Base-by-base conservation (phyloP, 37 sponge, comb jelly and placozoan genomes). In the Diacarnus erythraeanus region DNA sequence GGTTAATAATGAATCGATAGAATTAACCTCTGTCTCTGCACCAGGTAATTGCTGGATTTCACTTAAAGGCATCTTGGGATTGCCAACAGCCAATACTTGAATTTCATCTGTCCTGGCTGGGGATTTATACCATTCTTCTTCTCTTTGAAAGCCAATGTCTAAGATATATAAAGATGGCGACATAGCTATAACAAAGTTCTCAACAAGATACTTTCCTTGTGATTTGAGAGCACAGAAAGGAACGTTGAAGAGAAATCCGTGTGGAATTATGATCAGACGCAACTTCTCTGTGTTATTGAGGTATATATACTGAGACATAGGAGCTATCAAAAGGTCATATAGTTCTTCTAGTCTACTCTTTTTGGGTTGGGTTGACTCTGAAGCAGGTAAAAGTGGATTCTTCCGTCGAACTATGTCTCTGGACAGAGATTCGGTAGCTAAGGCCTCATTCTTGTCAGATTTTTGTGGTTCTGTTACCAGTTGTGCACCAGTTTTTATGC, bases 61-160 rank as follows among this genome's bases (percentile, higher is more conserved):
- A 18, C 59, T 42, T 2, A 65, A n/a, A 59, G 86, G 86, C 86
- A 86, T 86, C 34, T 35, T 39, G 10, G 86, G 86, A 44, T 86
- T 73, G 3, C 80, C 86, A 23, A 79, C 74, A 10, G 41, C 61
- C 20, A 86, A 74, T 57, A 59, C 37, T 30, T 38, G 57, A 18
- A 25, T n/a, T 3, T 2, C 31, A 3, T 25, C 59, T 57, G 38
- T 33, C 21, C 65, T 35, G 4, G 26, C 15, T 3, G 26, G 17
- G 41, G 1, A 2, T 65, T 36, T 12, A 12, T 2, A 21, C 5
- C 38, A 40, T 35, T 3, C 35, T 15, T 26, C 33, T 39, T 42
- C 36, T 2, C 18, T 57, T 75, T 56, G 10, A 9, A n/a, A 30
- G 44, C 37, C 22, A 47, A 83, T n/a, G 34, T 75, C 56, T 18